A percentile compares a stretch with the other conserved stretches of the same genome.
phyloP scores from a whole-genome alignment of 2,797 vertebrate genomes.

The Pseudochirops corinnae region DNA sequence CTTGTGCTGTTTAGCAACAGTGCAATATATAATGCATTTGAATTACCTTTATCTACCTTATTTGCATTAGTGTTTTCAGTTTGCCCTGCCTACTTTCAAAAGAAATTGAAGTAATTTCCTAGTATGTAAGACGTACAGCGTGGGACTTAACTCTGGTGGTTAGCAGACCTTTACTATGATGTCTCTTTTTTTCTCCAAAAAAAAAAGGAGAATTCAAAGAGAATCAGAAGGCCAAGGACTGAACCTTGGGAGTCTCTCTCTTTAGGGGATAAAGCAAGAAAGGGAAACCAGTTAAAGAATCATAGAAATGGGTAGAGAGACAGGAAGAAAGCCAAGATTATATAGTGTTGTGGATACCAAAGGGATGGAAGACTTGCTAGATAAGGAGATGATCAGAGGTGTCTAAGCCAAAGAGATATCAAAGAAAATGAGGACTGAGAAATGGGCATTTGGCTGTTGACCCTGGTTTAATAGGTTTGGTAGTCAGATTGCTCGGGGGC shows the following conservation, averaged over 20 bases:
- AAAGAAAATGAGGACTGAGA: background rate
- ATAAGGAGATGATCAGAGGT: background rate
- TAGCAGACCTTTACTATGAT: slow-evolving; percentile 48
- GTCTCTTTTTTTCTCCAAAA: slow-evolving; percentile 58
- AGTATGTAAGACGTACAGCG: background rate
- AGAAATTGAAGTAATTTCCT: slow-evolving; percentile 11
- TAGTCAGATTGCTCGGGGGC: slow-evolving; percentile 45
- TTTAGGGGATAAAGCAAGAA: background rate
- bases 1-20: background rate
- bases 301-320: background rate
- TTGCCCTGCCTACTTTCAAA: slow-evolving; percentile 5
- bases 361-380: background rate
- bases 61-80: slow-evolving; percentile 4
- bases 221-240: background rate
- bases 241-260: background rate
- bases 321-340: background rate
- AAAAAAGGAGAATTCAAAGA: slow-evolving; percentile 38
- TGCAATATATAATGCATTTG: slow-evolving; percentile 29
- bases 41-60: background rate
- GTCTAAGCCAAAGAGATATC: background rate
- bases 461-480: background rate
- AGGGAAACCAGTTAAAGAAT: background rate
- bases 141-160: slow-evolving; percentile 31
- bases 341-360: background rate
- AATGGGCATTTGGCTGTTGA: background rate